Base-by-base conservation (phyloP, 1,140 invertebrate species). In the Rhizoglyphus robini region DNA sequence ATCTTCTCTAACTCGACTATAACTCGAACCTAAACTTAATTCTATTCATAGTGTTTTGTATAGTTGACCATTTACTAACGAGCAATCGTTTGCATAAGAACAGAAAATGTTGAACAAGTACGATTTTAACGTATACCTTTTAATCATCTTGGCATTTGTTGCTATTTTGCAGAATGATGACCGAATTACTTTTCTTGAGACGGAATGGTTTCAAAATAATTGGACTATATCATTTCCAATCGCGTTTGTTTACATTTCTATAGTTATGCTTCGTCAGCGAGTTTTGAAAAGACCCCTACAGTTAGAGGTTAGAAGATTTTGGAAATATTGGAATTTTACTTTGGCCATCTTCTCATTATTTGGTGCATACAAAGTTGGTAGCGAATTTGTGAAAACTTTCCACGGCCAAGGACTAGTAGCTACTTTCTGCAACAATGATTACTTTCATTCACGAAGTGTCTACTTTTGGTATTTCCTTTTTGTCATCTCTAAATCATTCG, bases 391-490 rank as follows among this genome's bases (percentile, higher is more conserved):
- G 51, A 84, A 90, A 70, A 85, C 87, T 31, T 78, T 96, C 38
- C 83, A 82, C 68, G 84, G 89, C 75, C 83, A 90, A 73, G 91
- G 94, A 58, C 80, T 96, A 68, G 87, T 94, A 74, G 86, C 92
- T 77, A 94, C 93, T 49, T 83, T 96, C 68, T 96, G 91, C 77
- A 84, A 90, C 74, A 87, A 88, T 68, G 90, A 88, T 73, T 88
- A 88, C 74, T 88, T 89, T 72, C 84, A 88, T 73, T 83, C 88
- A 71, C 85, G 88, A 75, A 82, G 84, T 68, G 88, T 93, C n/a
- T 88, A 90, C 0, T 95, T 96, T 75, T 98, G 94, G 93, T 89
- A 89, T 59, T 93, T 84, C 83, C 84, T 92, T 80, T 96, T 96
- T 76, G 88, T 90, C 27, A 78, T 96, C 61, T 95, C 91, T 65